phyloP scores from a whole-genome alignment of 53 echinoderm and acorn worm genomes.

The Henricia sp. region DNA sequence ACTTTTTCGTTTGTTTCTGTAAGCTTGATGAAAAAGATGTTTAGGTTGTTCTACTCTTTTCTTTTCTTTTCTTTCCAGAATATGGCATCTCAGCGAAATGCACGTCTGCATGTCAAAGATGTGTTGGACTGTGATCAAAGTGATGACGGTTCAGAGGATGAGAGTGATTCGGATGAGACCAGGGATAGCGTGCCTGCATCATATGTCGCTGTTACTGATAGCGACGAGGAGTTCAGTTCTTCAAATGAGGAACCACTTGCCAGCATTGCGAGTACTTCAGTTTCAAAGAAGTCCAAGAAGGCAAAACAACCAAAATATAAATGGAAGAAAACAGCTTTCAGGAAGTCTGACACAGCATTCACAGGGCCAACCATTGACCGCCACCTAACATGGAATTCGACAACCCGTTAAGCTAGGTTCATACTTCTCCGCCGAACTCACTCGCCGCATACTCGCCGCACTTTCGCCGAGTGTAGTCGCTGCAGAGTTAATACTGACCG shows the following conservation, averaged over 20 bases:
- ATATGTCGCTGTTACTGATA: constrained; percentile 7
- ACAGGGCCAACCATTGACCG: constrained; percentile 3
- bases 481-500: too few species aligned
- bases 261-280: constrained; percentile 18
- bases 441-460: too few species aligned
- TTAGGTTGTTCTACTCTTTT: background rate
- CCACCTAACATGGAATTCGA: constrained; percentile 21
- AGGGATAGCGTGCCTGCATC: constrained; percentile 25
- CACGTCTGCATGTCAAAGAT: constrained; percentile 13
- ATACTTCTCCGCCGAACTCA: too few species aligned
- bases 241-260: constrained; percentile 6
- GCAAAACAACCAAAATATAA: constrained; percentile 23
- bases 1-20: constrained; percentile 1
- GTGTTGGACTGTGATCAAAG: constrained; percentile 23
- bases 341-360: constrained; percentile 29
- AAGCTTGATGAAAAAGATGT: background rate
- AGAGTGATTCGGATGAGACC: constrained; percentile 18
- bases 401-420: too few species aligned
- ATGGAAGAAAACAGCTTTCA: constrained; percentile 25
- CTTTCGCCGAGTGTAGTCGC: too few species aligned
- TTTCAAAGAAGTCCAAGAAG: constrained; percentile 15
- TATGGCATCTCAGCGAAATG: background rate
- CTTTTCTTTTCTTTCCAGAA: background rate
- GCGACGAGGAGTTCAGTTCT: constrained; percentile 8
- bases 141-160: constrained; percentile 18